phyloP scores from a whole-genome alignment of 1,140 invertebrate genomes.

The Schlechtendalia chinensis region DNA sequence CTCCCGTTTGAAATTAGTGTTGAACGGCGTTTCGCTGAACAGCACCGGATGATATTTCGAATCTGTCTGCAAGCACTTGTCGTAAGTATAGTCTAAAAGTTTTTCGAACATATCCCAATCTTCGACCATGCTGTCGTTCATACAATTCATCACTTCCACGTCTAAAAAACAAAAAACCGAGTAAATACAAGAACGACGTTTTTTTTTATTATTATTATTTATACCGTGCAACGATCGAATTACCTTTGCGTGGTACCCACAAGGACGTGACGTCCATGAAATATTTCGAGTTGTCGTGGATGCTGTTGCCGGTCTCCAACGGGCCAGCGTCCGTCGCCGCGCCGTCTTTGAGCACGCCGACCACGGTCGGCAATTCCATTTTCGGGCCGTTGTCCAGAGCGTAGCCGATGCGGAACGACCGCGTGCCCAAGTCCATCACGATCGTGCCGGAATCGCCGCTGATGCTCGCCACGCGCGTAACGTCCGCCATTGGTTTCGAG shows the following conservation, averaged over 20 bases:
- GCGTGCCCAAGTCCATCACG: constrained; percentile 93
- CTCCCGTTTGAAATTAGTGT: constrained; percentile 75
- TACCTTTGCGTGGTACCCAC: constrained; percentile 75
- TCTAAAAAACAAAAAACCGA: not conserved
- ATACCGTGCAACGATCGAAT: not conserved
- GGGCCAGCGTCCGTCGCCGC: constrained; percentile 61
- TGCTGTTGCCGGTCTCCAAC: constrained; percentile 58
- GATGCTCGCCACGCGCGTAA: too few species aligned
- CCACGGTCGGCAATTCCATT: constrained; percentile 75
- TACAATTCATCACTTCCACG: constrained; percentile 72
- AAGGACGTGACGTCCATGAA: constrained; percentile 77
- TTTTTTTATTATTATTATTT: not conserved
- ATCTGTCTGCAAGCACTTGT: constrained; percentile 73
- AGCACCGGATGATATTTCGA: constrained; percentile 79
- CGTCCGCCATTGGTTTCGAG: too few species aligned
- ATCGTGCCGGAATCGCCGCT: constrained; percentile 95
- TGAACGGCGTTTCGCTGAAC: constrained; percentile 86
- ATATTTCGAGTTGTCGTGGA: constrained; percentile 65
- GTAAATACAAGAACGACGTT: not conserved
- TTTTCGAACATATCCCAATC: constrained; percentile 91
- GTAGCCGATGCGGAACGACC: constrained; percentile 81
- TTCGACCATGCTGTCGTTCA: constrained; percentile 87
- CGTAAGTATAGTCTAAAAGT: constrained; percentile 76
- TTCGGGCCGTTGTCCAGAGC: constrained; percentile 86
- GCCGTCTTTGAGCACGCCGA: constrained; percentile 67